Conservation (phyloP, 2,797 vertebrate genomes). For the Halcyon badia region DNA sequence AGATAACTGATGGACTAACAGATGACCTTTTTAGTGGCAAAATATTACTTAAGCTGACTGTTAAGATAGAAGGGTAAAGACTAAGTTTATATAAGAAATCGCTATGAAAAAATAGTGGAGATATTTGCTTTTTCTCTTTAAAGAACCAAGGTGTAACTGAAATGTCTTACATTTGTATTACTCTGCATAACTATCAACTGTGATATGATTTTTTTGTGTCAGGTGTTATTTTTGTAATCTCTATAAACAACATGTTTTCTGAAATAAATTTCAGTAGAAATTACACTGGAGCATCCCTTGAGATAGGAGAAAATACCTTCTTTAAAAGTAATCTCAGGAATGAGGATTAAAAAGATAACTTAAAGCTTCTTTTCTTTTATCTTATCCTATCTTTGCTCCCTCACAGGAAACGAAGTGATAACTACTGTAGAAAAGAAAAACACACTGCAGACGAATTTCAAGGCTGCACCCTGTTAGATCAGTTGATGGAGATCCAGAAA, state of each 20-base stretch:
- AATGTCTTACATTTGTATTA: slow-evolving; percentile 30
- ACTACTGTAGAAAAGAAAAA: slow-evolving; percentile 67
- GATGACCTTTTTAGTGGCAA: not conserved
- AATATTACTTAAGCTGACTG: not conserved
- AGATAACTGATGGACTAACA: not conserved
- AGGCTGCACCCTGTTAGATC: slow-evolving; percentile 41
- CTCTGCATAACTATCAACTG: slow-evolving; percentile 28
- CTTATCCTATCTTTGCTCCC: slow-evolving; percentile 78
- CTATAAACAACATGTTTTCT: slow-evolving; percentile 37
- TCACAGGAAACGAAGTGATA: slow-evolving; percentile 62
- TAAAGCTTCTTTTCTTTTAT: slow-evolving; percentile 81
- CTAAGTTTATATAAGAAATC: not conserved
- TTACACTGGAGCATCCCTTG: slow-evolving; percentile 67
- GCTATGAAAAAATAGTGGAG: not conserved
- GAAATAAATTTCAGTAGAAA: slow-evolving; percentile 54
- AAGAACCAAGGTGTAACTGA: not conserved
- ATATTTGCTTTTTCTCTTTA: slow-evolving; percentile 4
- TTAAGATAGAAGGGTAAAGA: not conserved
- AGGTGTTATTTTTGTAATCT: slow-evolving; percentile 1
- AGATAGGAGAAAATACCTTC: slow-evolving; percentile 75
- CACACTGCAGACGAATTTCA: slow-evolving; percentile 21
- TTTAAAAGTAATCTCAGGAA: slow-evolving; percentile 80
- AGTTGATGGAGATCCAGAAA: slow-evolving; percentile 5
- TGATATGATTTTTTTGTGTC: not conserved
- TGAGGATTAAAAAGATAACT: slow-evolving; percentile 82